phyloP scores from a whole-genome alignment of 2,888 invertebrate genomes.

The Acleris cristana region DNA sequence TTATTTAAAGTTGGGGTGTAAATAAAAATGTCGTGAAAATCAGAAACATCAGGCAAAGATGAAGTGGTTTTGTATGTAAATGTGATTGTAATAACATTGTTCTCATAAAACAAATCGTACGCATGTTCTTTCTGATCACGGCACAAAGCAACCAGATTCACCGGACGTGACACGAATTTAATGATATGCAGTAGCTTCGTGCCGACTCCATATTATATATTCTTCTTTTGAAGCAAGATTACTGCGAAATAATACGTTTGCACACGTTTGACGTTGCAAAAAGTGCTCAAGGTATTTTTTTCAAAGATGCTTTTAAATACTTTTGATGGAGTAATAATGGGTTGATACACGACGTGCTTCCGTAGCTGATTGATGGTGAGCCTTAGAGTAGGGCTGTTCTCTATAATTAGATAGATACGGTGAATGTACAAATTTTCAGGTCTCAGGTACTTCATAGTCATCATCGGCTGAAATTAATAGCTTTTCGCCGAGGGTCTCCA shows the following conservation, averaged over 20 bases:
- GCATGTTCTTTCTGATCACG: constrained; percentile 29
- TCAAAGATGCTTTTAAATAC: constrained; percentile 21
- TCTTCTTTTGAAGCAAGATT: constrained; percentile 30
- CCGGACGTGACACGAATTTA: constrained; percentile 55
- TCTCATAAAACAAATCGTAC: constrained; percentile 41
- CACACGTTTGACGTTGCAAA: constrained; percentile 26
- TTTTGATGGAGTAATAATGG: background rate
- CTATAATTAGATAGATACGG: no score
- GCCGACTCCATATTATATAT: constrained; percentile 17
- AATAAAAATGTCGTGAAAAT: no score
- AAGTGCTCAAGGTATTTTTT: constrained; percentile 24
- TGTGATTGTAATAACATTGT: constrained; percentile 40
- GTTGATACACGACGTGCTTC: background rate
- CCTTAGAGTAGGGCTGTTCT: no score
- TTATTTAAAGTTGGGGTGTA: no score
- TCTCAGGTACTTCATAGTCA: no score
- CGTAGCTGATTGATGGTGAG: no score
- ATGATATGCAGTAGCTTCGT: constrained; percentile 48
- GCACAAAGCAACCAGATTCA: constrained; percentile 44
- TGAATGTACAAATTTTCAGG: no score
- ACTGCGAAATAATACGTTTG: constrained; percentile 36
- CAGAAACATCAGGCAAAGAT: no score
- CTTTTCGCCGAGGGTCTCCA: no score
- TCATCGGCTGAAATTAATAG: no score
- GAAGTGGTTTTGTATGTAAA: constrained; percentile 20